phyloP scores from a whole-genome alignment of 2,113 vertebrate species.

The Nothoprocta perdicaria region DNA sequence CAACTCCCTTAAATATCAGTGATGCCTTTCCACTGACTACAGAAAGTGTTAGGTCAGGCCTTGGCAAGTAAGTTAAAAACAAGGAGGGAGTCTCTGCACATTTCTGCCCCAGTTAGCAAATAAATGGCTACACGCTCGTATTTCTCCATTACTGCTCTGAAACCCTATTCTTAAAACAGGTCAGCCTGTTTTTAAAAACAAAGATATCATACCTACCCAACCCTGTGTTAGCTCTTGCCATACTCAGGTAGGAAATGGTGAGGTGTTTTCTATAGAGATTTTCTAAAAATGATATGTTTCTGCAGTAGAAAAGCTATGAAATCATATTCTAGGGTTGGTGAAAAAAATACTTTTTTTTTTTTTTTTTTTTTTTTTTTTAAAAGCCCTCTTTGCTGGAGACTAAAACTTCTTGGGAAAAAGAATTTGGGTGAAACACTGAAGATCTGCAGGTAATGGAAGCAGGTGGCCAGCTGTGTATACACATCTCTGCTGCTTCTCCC shows the following conservation, averaged over 20 bases:
- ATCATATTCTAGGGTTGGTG: background rate
- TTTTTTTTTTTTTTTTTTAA: background rate
- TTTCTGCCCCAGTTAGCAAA: slow-evolving; percentile 33
- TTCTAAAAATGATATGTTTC: background rate
- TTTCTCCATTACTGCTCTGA: slow-evolving; percentile 27
- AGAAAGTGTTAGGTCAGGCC: background rate
- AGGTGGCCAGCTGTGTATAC: background rate
- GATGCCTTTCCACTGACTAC: background rate
- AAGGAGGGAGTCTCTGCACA: background rate
- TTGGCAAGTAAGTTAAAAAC: background rate
- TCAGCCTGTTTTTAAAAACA: slow-evolving; percentile 38
- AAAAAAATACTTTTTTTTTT: background rate
- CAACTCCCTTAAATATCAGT: background rate
- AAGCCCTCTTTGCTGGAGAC: background rate
- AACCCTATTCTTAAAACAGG: background rate
- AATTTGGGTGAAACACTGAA: background rate
- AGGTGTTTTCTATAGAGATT: slow-evolving; percentile 2
- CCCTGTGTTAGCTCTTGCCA: background rate
- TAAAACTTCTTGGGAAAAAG: background rate
- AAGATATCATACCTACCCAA: background rate
- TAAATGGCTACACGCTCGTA: background rate
- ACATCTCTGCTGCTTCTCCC: background rate
- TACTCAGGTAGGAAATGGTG: background rate
- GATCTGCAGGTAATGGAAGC: background rate
- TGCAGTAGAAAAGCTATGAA: background rate